Conservation (phyloP, 35 echinoderm and acorn worm genomes). For the Hemicentrotus pulcherrimus region DNA sequence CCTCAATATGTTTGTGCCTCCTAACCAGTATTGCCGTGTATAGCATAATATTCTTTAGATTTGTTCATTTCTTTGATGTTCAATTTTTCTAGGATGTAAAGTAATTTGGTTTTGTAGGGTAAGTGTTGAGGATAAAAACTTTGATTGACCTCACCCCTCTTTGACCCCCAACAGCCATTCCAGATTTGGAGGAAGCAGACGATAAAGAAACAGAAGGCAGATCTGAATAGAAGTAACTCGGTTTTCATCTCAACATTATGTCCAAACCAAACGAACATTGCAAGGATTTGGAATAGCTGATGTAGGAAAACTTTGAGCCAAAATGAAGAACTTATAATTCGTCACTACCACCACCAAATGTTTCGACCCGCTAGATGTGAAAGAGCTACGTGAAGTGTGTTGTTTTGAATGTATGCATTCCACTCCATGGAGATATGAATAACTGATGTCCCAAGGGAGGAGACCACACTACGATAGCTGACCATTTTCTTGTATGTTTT, state of each 20-base stretch:
- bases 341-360: neutral
- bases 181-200: neutral
- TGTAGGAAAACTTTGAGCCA: neutral
- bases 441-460: no score
- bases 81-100: no score
- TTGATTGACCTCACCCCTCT: neutral
- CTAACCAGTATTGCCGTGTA: no score
- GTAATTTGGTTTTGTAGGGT: no score
- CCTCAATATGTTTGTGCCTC: no score
- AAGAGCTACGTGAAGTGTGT: no score
- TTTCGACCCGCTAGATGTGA: no score
- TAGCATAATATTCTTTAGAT: neutral
- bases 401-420: neutral
- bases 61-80: no score
- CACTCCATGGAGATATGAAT: neutral
- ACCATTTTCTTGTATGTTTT: no score
- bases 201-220: neutral
- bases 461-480: no score
- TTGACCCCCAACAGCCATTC: neutral
- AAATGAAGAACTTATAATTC: neutral
- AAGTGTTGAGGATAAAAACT: neutral
- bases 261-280: neutral
- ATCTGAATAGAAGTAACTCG: neutral
- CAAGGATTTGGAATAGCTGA: neutral
- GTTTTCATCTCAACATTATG: neutral